A percentile compares a stretch with the other conserved stretches of the same genome.
These are phyloP conservation scores for Petrosia ficiformis DNA, from an alignment of 37 sponge, comb jelly and placozoan species.

Conservation along the genomic window DNA sequence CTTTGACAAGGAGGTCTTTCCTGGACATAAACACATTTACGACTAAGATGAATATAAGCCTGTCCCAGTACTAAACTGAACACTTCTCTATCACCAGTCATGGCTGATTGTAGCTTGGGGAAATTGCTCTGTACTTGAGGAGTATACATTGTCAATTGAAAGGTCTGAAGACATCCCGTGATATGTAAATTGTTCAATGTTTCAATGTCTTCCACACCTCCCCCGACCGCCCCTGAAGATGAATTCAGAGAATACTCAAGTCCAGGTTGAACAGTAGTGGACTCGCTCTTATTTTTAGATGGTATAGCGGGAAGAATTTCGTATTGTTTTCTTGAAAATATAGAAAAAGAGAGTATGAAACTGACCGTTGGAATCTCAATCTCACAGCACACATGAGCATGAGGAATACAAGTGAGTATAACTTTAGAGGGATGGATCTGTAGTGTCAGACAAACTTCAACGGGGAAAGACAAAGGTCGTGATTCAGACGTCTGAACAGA, in stretches of 20 bases:
- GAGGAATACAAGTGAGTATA: slow-evolving; percentile 80
- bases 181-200: slow-evolving; percentile 65
- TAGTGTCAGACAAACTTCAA: slow-evolving; percentile 73
- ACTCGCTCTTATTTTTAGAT: too few relatives aligned
- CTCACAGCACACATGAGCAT: slow-evolving; percentile 74
- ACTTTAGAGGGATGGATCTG: slow-evolving; percentile 79
- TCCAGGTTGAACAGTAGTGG: too few relatives aligned
- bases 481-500: background rate
- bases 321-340: slow-evolving; percentile 33
- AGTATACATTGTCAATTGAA: slow-evolving; percentile 40
- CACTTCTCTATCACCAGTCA: slow-evolving; percentile 38
- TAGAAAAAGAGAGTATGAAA: slow-evolving; percentile 68
- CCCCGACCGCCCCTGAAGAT: background rate
- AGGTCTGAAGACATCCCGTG: slow-evolving; percentile 66
- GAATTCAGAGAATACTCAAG: background rate
- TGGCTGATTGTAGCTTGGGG: background rate
- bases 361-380: slow-evolving; percentile 78
- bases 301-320: background rate
- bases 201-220: background rate
- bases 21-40: slow-evolving; percentile 36
- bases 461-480: slow-evolving; percentile 74
- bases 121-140: slow-evolving; percentile 24
- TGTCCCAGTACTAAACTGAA: slow-evolving; percentile 66
- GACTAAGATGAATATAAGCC: slow-evolving; percentile 60
- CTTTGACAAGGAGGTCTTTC: background rate